Evolutionary conservation across 2,797 vertebrate genomes (phyloP).

Genomic region (Masticophis lateralis): DNA sequence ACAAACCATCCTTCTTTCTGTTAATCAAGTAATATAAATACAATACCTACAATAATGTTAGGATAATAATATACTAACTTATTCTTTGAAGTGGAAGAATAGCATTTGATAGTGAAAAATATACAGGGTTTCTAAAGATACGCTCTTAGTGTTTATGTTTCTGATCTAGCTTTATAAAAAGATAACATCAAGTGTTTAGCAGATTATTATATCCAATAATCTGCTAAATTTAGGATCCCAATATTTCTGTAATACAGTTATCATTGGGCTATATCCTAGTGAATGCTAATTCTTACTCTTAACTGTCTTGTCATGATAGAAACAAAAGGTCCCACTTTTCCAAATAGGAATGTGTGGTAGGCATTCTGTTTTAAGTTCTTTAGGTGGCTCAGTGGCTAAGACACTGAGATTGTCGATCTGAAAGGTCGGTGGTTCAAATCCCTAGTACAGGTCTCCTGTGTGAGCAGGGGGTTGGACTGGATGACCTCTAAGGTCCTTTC

Average conservation of each 20-base stretch:
- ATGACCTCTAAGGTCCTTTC: too few relatives aligned
- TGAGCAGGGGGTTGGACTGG: too few relatives aligned
- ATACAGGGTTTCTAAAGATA: not conserved
- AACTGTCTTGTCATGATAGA: not conserved
- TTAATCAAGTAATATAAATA: not conserved
- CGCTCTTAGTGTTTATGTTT: not conserved
- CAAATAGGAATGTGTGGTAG: not conserved
- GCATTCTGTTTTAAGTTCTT: not conserved
- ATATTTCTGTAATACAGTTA: not conserved
- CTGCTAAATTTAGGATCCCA: not conserved
- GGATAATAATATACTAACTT: not conserved
- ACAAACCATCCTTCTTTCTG: not conserved
- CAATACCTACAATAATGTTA: not conserved
- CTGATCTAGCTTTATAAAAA: not conserved
- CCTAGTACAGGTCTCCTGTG: too few relatives aligned
- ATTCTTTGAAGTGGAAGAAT: not conserved
- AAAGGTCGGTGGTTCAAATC: too few relatives aligned
- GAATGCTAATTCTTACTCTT: not conserved
- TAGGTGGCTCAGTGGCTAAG: not conserved
- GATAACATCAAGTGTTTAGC: not conserved
- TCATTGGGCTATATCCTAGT: not conserved
- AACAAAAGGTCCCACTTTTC: not conserved
- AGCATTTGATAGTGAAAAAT: not conserved
- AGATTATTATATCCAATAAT: not conserved
- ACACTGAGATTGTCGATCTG: too few relatives aligned